These are phyloP conservation scores for Ichneumoninae sp. DNA, from an alignment of 2,888 invertebrate genomes.

Conservation along the genomic window DNA sequence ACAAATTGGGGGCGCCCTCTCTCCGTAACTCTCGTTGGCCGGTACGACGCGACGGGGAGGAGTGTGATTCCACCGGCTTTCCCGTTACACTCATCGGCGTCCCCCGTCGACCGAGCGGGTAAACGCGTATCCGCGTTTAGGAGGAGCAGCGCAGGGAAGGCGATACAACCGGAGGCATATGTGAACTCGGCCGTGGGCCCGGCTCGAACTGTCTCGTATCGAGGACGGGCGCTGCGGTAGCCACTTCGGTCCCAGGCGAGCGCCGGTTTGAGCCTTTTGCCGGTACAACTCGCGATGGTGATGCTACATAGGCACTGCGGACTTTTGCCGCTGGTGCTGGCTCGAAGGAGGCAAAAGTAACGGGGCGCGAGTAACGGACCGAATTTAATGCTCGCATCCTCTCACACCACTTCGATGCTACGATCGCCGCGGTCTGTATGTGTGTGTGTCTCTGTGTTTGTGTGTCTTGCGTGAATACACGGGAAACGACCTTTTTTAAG, in stretches of 20 bases:
- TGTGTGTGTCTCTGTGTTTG: neutral
- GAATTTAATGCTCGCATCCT: slow-evolving; percentile 71
- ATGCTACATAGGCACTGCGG: slow-evolving; percentile 70
- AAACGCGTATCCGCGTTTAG: slow-evolving; percentile 27
- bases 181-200: slow-evolving; percentile 51
- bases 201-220: slow-evolving; percentile 45
- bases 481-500: slow-evolving; percentile 17
- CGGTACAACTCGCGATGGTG: slow-evolving; percentile 22
- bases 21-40: neutral
- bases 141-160: neutral
- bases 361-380: slow-evolving; percentile 76
- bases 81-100: slow-evolving; percentile 50
- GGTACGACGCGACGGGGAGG: neutral
- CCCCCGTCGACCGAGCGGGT: slow-evolving; percentile 22
- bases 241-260: slow-evolving; percentile 25
- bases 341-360: slow-evolving; percentile 78
- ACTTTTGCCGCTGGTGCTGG: slow-evolving; percentile 44
- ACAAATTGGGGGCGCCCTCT: slow-evolving; percentile 5
- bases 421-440: neutral
- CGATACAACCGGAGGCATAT: slow-evolving; percentile 35
- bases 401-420: slow-evolving; percentile 49
- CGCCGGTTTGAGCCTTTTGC: slow-evolving; percentile 14
- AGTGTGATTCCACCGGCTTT: slow-evolving; percentile 27
- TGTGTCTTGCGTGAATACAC: slow-evolving; percentile 2
- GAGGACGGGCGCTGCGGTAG: slow-evolving; percentile 41